Percentiles rank a stretch among this genome's conserved stretches.
Evolutionary conservation across 1,140 invertebrate genomes (phyloP).

Genomic region (Aphis gossypii): DNA sequence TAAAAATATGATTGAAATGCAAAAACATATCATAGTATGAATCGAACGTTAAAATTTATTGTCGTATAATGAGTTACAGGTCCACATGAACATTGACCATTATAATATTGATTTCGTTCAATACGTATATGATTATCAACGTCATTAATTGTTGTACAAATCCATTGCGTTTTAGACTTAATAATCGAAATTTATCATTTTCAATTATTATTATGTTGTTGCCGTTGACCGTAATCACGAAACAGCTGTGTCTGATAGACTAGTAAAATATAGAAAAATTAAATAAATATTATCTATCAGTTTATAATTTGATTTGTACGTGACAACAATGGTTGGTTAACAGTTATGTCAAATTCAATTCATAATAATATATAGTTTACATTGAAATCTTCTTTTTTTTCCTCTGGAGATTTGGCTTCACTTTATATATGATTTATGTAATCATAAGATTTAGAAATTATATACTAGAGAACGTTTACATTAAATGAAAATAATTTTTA

Average conservation of each 20-base stretch:
- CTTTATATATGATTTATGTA: not conserved
- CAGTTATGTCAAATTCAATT: not conserved
- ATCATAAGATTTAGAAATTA: not conserved
- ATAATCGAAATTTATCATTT: not conserved
- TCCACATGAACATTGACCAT: not conserved
- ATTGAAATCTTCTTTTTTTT: not conserved
- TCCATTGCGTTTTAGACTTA: not conserved
- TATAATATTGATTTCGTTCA: not conserved
- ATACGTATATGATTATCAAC: too few species aligned
- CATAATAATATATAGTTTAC: not conserved
- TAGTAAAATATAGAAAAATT: not conserved
- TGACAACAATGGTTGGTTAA: not conserved
- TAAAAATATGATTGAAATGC: not conserved
- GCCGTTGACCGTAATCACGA: not conserved
- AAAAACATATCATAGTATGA: not conserved
- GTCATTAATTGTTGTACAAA: not conserved
- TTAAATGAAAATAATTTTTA: not conserved
- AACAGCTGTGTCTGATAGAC: not conserved
- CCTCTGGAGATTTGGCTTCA: not conserved
- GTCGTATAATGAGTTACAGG: not conserved
- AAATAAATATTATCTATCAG: slow-evolving; percentile 2
- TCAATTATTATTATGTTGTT: not conserved
- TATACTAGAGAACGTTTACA: not conserved
- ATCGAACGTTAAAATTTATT: not conserved
- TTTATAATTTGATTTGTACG: not conserved